Base-by-base conservation (phyloP, 2,888 invertebrate species). In the Dioctria rufipes region DNA sequence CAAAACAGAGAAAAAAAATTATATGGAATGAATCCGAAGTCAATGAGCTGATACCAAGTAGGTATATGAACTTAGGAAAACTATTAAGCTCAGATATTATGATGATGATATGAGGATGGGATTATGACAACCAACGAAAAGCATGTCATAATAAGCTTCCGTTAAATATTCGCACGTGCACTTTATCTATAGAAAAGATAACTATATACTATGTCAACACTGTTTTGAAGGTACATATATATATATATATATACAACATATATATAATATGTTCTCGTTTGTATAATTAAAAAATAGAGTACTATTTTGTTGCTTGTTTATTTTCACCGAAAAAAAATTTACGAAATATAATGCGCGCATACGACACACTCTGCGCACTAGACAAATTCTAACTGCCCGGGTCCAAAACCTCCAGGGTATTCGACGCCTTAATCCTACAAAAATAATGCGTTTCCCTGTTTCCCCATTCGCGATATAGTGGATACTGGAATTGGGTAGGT, bases 321-420 rank as follows among this genome's bases (percentile, higher is more conserved):
- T 73, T 25, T 13, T 42, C 61, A 61, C 49, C 77, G 49, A 77
- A 42, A 63, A n/a, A 63, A 25, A 25, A 25, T 25, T 25, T 39
- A 77, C 49, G 63, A 4, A n/a, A 49, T 77, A 25, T 39, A 77
- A 66, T 42, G 58, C 84, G 85, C 85, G 85, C 84, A 85, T 83
- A 83, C 84, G 84, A 84, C 83, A 84, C 83, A 83, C 84, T 84
- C 84, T 85, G 85, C 85, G 85, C 85, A 85, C 84, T 85, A 84
- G 85, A 85, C 84, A 84, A 83, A 83, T 84, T 84, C 84, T 83
- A 83, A 85, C 85, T 85, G 84, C 84, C 84, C 83, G 82, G 83
- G 83, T 69, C 78, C 78, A 80, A 81, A 80, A 83, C 65, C 83
- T 89, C 86, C 85, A 84, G 89, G 89, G 89, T 77, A 77, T 77